These are phyloP conservation scores for Petrocephalus sullivani DNA, from an alignment of 2,797 vertebrate genomes.

Conservation along the genomic window DNA sequence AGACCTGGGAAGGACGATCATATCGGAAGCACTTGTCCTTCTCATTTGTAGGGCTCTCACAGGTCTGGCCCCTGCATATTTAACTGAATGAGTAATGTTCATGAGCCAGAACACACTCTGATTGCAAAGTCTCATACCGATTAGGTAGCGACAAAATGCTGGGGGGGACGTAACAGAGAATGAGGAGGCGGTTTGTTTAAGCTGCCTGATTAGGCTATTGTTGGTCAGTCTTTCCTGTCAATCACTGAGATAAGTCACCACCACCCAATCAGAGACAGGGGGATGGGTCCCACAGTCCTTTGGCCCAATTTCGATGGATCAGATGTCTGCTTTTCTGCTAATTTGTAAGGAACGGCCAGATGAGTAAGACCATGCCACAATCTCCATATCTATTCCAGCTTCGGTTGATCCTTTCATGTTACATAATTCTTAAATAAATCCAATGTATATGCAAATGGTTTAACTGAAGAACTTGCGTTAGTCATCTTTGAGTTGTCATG, in stretches of 20 bases:
- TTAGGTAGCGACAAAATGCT: background rate
- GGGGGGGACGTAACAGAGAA: background rate
- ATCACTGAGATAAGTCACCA: background rate
- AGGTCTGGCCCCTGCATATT: background rate
- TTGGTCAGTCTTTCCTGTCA: background rate
- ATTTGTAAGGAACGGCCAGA: background rate
- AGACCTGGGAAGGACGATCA: background rate
- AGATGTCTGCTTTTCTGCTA: background rate
- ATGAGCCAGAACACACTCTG: background rate
- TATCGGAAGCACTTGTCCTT: background rate
- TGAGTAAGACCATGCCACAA: background rate
- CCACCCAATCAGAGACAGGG: background rate
- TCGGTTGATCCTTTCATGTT: background rate
- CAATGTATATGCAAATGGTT: background rate
- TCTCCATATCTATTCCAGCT: background rate
- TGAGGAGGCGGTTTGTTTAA: background rate
- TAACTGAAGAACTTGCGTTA: background rate
- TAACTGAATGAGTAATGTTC: background rate
- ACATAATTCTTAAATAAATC: background rate
- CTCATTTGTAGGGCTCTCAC: background rate
- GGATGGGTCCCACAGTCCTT: background rate
- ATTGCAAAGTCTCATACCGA: background rate
- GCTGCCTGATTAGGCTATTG: background rate
- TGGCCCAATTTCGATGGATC: background rate
- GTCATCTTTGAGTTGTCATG: background rate